These are phyloP conservation scores for Onychostoma macrolepis DNA, from an alignment of 2,113 vertebrate genomes.

Conservation along the genomic window DNA sequence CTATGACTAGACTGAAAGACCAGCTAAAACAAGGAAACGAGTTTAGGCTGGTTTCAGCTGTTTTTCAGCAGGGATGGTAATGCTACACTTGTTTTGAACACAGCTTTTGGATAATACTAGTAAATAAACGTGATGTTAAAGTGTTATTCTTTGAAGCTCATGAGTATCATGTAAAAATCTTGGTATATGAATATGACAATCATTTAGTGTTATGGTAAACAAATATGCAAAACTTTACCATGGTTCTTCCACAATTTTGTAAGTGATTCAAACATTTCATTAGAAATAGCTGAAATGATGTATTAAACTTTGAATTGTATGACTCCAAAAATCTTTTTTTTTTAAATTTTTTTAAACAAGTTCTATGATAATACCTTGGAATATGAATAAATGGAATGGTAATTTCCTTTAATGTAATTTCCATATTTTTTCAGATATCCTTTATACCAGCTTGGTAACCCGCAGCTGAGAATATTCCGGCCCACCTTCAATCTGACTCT, in stretches of 20 bases:
- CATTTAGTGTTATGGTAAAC: neutral
- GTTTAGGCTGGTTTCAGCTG: neutral
- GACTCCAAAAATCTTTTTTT: neutral
- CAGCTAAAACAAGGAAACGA: neutral
- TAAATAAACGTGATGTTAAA: neutral
- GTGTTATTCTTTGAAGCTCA: neutral
- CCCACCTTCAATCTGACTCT: conserved; percentile 88
- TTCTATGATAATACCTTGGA: neutral
- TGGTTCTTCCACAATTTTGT: neutral
- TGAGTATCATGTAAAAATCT: neutral
- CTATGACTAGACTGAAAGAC: too few species aligned
- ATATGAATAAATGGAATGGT: neutral
- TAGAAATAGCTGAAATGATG: neutral
- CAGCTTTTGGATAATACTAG: neutral
- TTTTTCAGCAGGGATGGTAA: neutral
- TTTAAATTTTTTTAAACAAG: neutral
- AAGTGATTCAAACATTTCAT: neutral
- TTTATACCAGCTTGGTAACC: conserved; percentile 89
- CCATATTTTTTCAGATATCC: conserved; percentile 80
- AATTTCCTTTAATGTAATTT: neutral
- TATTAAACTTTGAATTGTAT: neutral
- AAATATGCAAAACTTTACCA: neutral
- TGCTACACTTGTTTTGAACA: neutral
- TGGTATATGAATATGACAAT: neutral
- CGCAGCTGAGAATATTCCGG: conserved; percentile 92